A percentile compares a stretch with the other conserved stretches of the same genome.
These are phyloP conservation scores for Coptotermes formosanus DNA, from an alignment of 1,140 invertebrate genomes.

Conservation along the genomic window DNA sequence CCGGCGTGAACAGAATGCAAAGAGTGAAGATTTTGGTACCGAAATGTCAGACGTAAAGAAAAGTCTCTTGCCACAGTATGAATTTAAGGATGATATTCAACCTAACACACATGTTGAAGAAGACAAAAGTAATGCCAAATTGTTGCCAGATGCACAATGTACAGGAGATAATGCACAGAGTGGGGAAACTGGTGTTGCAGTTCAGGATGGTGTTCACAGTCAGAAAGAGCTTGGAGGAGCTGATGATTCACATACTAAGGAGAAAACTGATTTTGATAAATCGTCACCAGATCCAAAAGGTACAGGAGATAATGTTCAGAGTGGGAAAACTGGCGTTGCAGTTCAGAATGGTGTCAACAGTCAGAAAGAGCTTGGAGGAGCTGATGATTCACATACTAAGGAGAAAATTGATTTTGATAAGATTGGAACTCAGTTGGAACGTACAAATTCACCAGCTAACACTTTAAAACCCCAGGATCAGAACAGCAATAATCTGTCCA, in stretches of 20 bases:
- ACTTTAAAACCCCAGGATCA: not conserved
- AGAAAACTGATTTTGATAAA: too few relatives aligned
- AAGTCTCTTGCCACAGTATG: not conserved
- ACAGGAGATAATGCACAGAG: not conserved
- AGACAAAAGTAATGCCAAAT: not conserved
- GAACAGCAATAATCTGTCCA: not conserved
- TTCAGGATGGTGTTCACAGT: not conserved
- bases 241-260: not conserved
- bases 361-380: too few relatives aligned
- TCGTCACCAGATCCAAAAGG: too few relatives aligned
- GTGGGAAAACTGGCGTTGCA: too few relatives aligned
- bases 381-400: too few relatives aligned
- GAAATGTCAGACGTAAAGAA: conserved; percentile 5
- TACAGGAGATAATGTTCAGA: too few relatives aligned
- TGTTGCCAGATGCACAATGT: not conserved
- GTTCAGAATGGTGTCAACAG: too few relatives aligned
- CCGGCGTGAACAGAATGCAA: not conserved
- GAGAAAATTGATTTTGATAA: not conserved
- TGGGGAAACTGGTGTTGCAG: not conserved
- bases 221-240: not conserved
- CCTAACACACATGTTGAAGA: not conserved
- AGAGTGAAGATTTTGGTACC: not conserved
- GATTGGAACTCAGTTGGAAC: not conserved
- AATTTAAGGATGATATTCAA: not conserved
- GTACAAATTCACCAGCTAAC: not conserved